Percentiles rank a stretch among this genome's conserved stretches.
Conservation (phyloP, 2,888 invertebrate species). For the Drosophila lutescens region DNA sequence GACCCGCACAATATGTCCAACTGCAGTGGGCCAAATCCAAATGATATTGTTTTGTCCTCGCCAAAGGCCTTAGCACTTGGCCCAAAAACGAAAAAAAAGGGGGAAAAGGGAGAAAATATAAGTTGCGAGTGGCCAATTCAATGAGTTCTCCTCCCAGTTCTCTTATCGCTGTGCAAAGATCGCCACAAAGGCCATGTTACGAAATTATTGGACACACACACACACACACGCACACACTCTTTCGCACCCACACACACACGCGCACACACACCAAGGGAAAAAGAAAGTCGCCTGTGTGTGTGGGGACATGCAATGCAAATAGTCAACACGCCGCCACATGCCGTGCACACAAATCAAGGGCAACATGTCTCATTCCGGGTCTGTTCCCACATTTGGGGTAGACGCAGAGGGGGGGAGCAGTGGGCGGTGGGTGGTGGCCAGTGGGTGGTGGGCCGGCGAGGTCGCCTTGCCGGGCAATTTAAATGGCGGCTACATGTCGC, state of each 20-base stretch:
- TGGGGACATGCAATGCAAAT: slow-evolving; percentile 76
- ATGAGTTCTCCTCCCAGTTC: slow-evolving; percentile 16
- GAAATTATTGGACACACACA: slow-evolving; percentile 72
- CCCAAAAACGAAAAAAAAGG: background rate
- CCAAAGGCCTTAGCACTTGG: slow-evolving; percentile 27
- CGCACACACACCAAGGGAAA: slow-evolving; percentile 14
- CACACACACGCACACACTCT: slow-evolving; percentile 22
- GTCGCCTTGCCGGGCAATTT: slow-evolving; percentile 67
- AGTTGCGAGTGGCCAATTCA: slow-evolving; percentile 19
- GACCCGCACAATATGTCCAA: slow-evolving; percentile 6
- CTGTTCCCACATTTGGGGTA: slow-evolving; percentile 15
- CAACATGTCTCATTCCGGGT: slow-evolving; percentile 57
- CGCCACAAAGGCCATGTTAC: slow-evolving; percentile 81
- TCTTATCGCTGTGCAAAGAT: slow-evolving; percentile 71
- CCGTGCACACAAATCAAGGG: slow-evolving; percentile 80
- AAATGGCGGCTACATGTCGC: slow-evolving; percentile 75
- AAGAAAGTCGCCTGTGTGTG: slow-evolving; percentile 10
- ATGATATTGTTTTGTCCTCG: slow-evolving; percentile 34
- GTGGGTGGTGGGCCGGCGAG: slow-evolving; percentile 34
- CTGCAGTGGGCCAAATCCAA: slow-evolving; percentile 8
- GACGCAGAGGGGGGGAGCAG: background rate
- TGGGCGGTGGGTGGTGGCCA: slow-evolving; percentile 21
- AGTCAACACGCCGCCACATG: slow-evolving; percentile 78
- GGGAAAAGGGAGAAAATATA: background rate
- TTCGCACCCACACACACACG: slow-evolving; percentile 35